A percentile compares a stretch with the other conserved stretches of the same genome.
phyloP scores from a whole-genome alignment of 2,113 vertebrate genomes.

The Callospermophilus lateralis region DNA sequence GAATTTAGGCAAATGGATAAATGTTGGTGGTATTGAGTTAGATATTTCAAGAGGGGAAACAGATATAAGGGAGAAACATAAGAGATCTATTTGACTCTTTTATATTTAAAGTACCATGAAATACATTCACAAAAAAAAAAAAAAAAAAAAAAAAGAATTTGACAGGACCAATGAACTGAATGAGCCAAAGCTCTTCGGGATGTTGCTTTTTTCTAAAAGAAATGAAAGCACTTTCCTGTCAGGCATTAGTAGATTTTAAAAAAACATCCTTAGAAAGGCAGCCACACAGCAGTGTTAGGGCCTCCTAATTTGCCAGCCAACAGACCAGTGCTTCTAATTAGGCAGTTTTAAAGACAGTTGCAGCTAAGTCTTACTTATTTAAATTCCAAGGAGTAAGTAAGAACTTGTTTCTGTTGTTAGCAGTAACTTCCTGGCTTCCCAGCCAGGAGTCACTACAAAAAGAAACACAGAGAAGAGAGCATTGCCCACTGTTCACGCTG shows the following conservation, averaged over 20 bases:
- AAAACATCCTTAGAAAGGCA: conserved; percentile 31
- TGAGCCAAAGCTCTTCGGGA: not conserved
- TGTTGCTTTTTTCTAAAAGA: conserved; percentile 5
- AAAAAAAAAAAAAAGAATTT: not conserved
- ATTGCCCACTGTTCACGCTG: not conserved
- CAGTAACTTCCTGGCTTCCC: not conserved
- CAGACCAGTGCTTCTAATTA: not conserved
- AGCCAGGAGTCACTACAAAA: not conserved
- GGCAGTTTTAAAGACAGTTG: not conserved
- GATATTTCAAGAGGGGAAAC: not conserved
- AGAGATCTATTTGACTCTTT: not conserved
- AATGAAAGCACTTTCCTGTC: not conserved
- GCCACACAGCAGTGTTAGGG: not conserved
- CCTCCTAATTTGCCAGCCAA: not conserved
- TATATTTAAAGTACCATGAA: conserved; percentile 28
- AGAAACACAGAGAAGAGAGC: not conserved
- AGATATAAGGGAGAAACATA: not conserved
- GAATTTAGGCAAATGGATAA: not conserved
- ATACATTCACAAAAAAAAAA: not conserved
- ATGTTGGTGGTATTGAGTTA: not conserved
- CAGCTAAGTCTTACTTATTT: not conserved
- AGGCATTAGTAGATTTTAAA: not conserved
- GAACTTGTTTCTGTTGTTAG: not conserved
- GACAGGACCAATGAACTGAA: not conserved
- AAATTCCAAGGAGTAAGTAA: not conserved